Evolutionary conservation across 2,797 vertebrate species (phyloP).

Genomic region (Pantherophis alleghaniensis): DNA sequence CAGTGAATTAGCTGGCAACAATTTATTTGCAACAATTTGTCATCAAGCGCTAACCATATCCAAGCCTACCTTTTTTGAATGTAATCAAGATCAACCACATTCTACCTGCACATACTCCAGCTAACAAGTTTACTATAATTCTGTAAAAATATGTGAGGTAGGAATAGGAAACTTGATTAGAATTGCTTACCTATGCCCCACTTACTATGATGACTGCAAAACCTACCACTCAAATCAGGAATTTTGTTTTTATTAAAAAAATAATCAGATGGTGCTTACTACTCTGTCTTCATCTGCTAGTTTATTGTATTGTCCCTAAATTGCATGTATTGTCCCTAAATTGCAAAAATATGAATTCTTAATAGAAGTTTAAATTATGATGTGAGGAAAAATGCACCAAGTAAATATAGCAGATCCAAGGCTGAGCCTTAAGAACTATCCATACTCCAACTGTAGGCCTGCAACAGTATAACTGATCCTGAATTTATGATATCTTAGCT

Average conservation of each 20-base stretch:
- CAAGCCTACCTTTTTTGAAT: no score
- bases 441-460: background rate
- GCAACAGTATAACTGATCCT: background rate
- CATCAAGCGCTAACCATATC: background rate
- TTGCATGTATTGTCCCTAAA: background rate
- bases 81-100: no score
- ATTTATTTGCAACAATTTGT: background rate
- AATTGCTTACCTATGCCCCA: background rate
- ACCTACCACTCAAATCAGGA: background rate
- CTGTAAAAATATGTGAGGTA: background rate
- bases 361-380: background rate
- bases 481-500: background rate
- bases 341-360: background rate
- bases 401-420: background rate
- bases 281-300: background rate
- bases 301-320: background rate
- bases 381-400: background rate
- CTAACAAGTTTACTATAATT: background rate
- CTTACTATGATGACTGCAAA: background rate
- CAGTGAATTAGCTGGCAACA: background rate
- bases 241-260: background rate
- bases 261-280: background rate
- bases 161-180: background rate
- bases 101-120: background rate
- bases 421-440: background rate